These are phyloP conservation scores for Stenodema calcarata DNA, from an alignment of 2,888 invertebrate genomes.

Conservation along the genomic window DNA sequence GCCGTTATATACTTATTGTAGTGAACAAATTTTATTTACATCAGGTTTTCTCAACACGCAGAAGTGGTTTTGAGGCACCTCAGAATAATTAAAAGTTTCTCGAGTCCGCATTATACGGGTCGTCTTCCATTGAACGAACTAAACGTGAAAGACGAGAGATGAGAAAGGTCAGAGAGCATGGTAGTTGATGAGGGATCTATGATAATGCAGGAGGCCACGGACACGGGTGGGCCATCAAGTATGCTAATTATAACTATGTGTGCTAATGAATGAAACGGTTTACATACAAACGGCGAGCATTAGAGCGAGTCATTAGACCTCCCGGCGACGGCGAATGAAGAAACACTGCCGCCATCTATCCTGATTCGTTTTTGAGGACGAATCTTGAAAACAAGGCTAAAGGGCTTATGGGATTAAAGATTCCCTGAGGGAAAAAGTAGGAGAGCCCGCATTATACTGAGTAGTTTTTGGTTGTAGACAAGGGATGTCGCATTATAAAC, in stretches of 20 bases:
- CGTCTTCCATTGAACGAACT: not conserved
- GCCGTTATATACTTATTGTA: too few relatives aligned
- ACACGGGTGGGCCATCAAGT: slow-evolving; percentile 12
- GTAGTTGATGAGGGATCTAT: slow-evolving; percentile 10
- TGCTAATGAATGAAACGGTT: slow-evolving; percentile 45
- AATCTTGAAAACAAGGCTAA: not conserved
- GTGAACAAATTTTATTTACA: too few relatives aligned
- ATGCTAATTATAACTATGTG: slow-evolving; percentile 41
- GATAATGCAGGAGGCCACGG: slow-evolving; percentile 10
- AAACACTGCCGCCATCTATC: not conserved
- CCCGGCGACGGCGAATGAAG: slow-evolving; percentile 7
- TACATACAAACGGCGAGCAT: slow-evolving; percentile 39
- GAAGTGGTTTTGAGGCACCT: too few relatives aligned
- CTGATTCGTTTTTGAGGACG: slow-evolving; percentile 8
- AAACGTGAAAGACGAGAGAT: not conserved
- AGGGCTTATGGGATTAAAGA: not conserved
- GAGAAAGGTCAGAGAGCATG: slow-evolving; percentile 18
- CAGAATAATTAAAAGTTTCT: too few relatives aligned
- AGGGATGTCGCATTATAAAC: too few relatives aligned
- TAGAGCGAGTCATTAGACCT: not conserved
- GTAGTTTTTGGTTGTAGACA: too few relatives aligned
- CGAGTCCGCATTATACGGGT: too few relatives aligned
- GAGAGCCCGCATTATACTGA: too few relatives aligned
- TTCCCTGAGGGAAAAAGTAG: too few relatives aligned
- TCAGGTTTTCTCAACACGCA: too few relatives aligned